Base-by-base conservation (phyloP, 1,140 invertebrate genomes). In the Zeugodacus cucurbitae region DNA sequence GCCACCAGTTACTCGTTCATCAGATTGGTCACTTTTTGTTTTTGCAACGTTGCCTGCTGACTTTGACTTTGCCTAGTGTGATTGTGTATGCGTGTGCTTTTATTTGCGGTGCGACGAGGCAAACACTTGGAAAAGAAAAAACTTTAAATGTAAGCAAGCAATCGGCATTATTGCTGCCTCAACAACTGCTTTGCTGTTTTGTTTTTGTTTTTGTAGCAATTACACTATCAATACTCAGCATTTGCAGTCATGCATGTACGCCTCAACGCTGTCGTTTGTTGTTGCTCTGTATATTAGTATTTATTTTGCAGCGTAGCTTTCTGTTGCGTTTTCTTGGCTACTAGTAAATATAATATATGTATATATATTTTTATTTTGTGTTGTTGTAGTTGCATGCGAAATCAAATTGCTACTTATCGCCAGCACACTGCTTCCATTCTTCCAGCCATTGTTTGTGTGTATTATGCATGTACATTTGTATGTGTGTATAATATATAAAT, bases 331-430 rank as follows among this genome's bases (percentile, higher is more conserved):
- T 74, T 37, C 70, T 74, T 74, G 20, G 37, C 32, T 74, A 41
- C 70, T 34, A 57, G 5, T 57, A 41, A 41, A 85, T 85, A 26
- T 48, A 26, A 14, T 58, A 20, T 57, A 54, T 54, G 14, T 54
- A 14, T 58, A 20, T 57, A 54, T 54, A 17, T 54, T 54, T 17
- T 54, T 54, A 54, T 54, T 54, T 54, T 54, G 48, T 70, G 14
- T 67, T 64, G n/a, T 87, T 59, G 41, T 59, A 70, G 29, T 29
- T 41, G 62, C 64, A 87, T 54, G 22, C 58, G 58, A 37, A 70
- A 37, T 70, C 37, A 70, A 70, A 37, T 70, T 70, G 67, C 67
- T 70, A 37, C 67, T 70, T 70, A 70, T 70, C 67, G 67, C 67
- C 67, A 32, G 8, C 37, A 37, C 67, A 37, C 34, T 70, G 37